Percentiles rank a stretch among this genome's conserved stretches.
phyloP scores from a whole-genome alignment of 2,888 invertebrate species.

The Ophion costatus region DNA sequence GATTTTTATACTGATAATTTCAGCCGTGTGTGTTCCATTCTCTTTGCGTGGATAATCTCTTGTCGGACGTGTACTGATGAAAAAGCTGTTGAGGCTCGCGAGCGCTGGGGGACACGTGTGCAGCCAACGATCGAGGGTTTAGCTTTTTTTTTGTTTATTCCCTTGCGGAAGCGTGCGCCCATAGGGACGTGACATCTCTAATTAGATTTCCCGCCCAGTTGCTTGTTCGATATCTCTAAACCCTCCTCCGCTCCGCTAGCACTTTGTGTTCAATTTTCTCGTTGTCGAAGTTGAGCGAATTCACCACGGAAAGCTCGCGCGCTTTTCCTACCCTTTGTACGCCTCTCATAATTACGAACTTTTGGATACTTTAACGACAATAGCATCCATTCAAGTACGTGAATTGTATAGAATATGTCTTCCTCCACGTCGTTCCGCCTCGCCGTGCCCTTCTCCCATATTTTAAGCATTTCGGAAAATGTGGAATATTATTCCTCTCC shows the following conservation, averaged over 20 bases:
- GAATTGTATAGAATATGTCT: conserved; percentile 30
- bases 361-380: background rate
- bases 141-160: conserved; percentile 28
- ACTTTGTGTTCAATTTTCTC: background rate
- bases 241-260: background rate
- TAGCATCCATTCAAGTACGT: conserved; percentile 15
- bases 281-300: conserved; percentile 42
- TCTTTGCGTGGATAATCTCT: conserved; percentile 28
- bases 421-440: background rate
- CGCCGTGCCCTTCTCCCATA: background rate
- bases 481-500: conserved; percentile 14
- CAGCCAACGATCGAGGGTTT: conserved; percentile 32
- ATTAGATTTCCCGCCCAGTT: conserved; percentile 64
- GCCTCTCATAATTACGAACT: conserved; percentile 40
- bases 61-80: conserved; percentile 43
- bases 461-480: conserved; percentile 26
- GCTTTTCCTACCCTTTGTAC: conserved; percentile 44
- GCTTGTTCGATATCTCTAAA: conserved; percentile 22
- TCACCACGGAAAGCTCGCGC: conserved; percentile 10
- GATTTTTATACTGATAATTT: background rate
- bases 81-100: conserved; percentile 7
- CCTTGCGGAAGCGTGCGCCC: conserved; percentile 45
- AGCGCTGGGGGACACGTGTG: conserved; percentile 14
- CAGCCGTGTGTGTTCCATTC: conserved; percentile 1
- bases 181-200: conserved; percentile 54